Conservation (phyloP, 2,113 vertebrate species). For the Lota lota region DNA sequence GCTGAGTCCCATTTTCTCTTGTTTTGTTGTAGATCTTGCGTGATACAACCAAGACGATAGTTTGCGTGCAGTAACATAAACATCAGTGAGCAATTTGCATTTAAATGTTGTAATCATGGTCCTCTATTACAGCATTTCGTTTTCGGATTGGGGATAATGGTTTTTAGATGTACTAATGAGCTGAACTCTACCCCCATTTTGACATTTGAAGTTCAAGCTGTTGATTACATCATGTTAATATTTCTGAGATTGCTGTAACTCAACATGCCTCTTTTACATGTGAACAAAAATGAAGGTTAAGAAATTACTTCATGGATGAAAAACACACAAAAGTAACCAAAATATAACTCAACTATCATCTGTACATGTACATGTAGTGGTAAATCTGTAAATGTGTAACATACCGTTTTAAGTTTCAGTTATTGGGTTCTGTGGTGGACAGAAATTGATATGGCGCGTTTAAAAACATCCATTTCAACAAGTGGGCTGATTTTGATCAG, state of each 20-base stretch:
- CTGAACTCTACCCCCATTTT: conserved; percentile 15
- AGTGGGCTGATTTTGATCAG: conserved; percentile 14
- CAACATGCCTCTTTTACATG: too few species aligned
- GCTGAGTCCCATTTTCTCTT: conserved; percentile 21
- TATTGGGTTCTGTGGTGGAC: too few species aligned
- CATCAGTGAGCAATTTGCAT: conserved; percentile 12
- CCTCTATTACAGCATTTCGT: not conserved
- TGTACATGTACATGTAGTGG: too few species aligned
- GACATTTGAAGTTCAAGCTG: conserved; percentile 3
- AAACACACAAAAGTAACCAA: too few species aligned
- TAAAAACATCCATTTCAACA: conserved; percentile 10
- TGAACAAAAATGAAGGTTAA: too few species aligned
- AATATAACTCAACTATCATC: too few species aligned
- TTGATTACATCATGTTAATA: too few species aligned
- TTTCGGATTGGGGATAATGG: conserved; percentile 10
- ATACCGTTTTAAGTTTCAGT: too few species aligned
- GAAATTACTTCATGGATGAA: too few species aligned
- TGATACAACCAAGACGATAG: conserved; percentile 40
- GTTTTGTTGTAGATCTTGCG: conserved; percentile 24
- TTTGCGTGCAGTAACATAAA: not conserved
- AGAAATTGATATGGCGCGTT: conserved; percentile 3
- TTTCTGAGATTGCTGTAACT: too few species aligned
- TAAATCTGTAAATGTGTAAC: too few species aligned
- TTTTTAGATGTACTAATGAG: conserved; percentile 13
- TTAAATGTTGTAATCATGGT: not conserved